Base-by-base conservation (phyloP, 2,888 invertebrate species). In the Onchidella celtica region DNA sequence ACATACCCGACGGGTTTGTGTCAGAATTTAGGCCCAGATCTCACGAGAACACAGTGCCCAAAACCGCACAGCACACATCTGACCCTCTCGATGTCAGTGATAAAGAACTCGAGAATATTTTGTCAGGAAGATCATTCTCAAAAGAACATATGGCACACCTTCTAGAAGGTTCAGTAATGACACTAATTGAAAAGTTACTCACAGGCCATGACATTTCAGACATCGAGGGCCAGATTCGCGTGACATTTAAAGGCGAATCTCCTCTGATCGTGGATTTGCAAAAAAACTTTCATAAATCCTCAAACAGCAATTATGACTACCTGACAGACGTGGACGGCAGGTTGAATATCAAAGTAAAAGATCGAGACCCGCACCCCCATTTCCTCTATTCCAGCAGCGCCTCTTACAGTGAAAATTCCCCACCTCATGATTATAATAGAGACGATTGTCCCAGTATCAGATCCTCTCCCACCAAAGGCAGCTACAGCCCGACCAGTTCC, bases 131-230 rank as follows among this genome's bases (percentile, higher is more conserved):
- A 61, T n/a, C 38, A 6, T 75, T 68, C 32, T 68, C 74, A 9
- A 66, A 34, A 38, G 81, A 81, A 27, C 6, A 29, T 3, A 69
- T 74, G 0, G 59, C 81, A 6, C 29, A 24, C 6, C 38, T 81
- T 0, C 11, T 81, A 4, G 57, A 75, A n/a, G 47, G 40, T 1
- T 75, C 75, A 1, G 24, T 75, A 29, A 1, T 75, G 4, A 68
- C 57, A 17, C 27, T 81, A 2, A 34, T 81, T 6, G 61, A 81
- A n/a, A 81, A 57, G 17, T 61, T 81, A 3, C n/a, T 81, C 1
- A 59, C 36, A 34, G 75, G 69, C 1, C 68, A 47, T 27, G n/a
- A 29, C 17, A n/a, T 81, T 0, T 34, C 32, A 6, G 29, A 27
- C 6, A 36, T 81, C 17, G 59, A 75, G 24, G 81, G 81, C n/a